phyloP scores from a whole-genome alignment of 2,888 invertebrate species.

The Schrankia costaestrigalis region DNA sequence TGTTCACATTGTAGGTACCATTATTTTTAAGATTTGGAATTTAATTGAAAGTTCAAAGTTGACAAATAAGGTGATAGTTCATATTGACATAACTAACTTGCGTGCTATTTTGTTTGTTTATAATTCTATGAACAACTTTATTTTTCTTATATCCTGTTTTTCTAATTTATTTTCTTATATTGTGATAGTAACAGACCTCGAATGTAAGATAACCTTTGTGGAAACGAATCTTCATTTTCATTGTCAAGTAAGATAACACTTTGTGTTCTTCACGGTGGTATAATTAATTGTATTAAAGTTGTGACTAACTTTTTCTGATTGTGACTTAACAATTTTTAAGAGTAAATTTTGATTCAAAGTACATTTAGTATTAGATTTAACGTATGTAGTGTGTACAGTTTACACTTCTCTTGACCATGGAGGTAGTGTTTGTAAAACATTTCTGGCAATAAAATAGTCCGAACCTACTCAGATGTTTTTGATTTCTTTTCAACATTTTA shows the following conservation, averaged over 20 bases:
- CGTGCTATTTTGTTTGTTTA: constrained; percentile 63
- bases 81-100: constrained; percentile 70
- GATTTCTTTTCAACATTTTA: too few relatives aligned
- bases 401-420: constrained; percentile 58
- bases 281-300: constrained; percentile 49
- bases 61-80: constrained; percentile 74
- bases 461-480: too few relatives aligned
- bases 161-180: constrained; percentile 74
- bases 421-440: constrained; percentile 76
- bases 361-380: constrained; percentile 70
- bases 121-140: constrained; percentile 66
- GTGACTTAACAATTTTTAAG: constrained; percentile 46
- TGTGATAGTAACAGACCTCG: constrained; percentile 76
- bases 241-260: constrained; percentile 47
- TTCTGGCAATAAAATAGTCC: constrained; percentile 81
- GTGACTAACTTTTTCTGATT: constrained; percentile 63
- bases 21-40: constrained; percentile 74
- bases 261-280: constrained; percentile 56
- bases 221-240: constrained; percentile 66
- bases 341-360: constrained; percentile 60
- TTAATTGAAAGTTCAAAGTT: constrained; percentile 76
- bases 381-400: constrained; percentile 74
- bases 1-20: constrained; percentile 62
- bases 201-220: constrained; percentile 65
- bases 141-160: constrained; percentile 67